Evolutionary conservation across 2,888 invertebrate species (phyloP).

Genomic region (Parnassius apollo): DNA sequence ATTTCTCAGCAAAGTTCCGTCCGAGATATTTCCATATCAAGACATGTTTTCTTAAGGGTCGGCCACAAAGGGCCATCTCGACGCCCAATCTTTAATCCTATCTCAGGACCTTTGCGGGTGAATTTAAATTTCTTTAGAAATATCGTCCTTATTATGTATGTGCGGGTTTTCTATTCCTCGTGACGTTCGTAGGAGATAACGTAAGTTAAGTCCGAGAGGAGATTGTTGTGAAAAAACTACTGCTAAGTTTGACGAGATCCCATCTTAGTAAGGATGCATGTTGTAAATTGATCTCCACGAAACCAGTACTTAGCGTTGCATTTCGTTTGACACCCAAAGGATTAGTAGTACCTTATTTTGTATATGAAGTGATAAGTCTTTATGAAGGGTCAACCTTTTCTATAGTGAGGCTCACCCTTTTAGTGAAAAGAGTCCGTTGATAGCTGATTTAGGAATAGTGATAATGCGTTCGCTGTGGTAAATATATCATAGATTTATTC

Average conservation of each 20-base stretch:
- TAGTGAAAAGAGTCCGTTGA: slow-evolving; percentile 81
- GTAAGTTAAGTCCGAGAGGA: slow-evolving; percentile 80
- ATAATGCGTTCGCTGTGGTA: slow-evolving; percentile 78
- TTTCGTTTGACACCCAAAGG: slow-evolving; percentile 49
- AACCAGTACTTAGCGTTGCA: slow-evolving; percentile 43
- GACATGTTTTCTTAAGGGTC: slow-evolving; percentile 82
- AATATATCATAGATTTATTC: slow-evolving; percentile 79
- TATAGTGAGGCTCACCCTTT: slow-evolving; percentile 79
- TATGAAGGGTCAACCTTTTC: slow-evolving; percentile 82
- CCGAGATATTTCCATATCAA: slow-evolving; percentile 80
- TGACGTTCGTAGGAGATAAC: slow-evolving; percentile 79
- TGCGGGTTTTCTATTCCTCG: slow-evolving; percentile 78
- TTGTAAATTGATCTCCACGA: slow-evolving; percentile 61
- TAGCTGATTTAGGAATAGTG: slow-evolving; percentile 80
- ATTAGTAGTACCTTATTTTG: slow-evolving; percentile 80
- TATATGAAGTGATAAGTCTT: slow-evolving; percentile 82
- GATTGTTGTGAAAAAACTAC: slow-evolving; percentile 81
- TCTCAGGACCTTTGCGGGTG: slow-evolving; percentile 80
- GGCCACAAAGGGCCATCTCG: slow-evolving; percentile 80
- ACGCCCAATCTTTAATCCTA: slow-evolving; percentile 81
- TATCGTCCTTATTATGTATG: slow-evolving; percentile 81
- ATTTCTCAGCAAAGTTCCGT: slow-evolving; percentile 73
- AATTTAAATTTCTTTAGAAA: slow-evolving; percentile 82
- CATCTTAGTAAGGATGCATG: slow-evolving; percentile 49
- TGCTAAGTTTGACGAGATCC: slow-evolving; percentile 74